Evolutionary conservation across 2,113 vertebrate genomes (phyloP), one percentile per base, ranked within the genome.

Genomic region (Penelope pileata): DNA sequence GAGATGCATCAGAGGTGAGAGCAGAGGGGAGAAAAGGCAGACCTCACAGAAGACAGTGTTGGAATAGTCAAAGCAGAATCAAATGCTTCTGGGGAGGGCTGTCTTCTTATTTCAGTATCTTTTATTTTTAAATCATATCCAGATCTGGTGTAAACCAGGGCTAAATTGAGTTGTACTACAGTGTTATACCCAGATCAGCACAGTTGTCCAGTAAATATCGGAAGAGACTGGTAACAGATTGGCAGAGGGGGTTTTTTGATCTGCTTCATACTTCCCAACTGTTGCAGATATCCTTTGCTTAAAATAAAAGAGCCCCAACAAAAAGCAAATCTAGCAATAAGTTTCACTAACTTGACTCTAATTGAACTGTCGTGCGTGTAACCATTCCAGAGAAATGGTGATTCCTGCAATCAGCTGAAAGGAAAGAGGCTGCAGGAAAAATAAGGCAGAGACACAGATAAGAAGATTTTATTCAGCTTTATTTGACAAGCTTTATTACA

Each of bases 401-500:
- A 93, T 97, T 94, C 83, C 91, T 12, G 17, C 93, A 95, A 93
- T 85, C 83, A 93, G 66, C 72, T 91, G 82, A 86, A 95, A 93
- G 83, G 91, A 90, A 96, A 96, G 93, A 93, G 79, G 84, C 92
- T 97, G 85, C 82, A 91, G 93, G 91, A 96, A 95, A 97, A 96
- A 97, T 96, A 97, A 96, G 66, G 69, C 85, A 86, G 90, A 88
- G 74, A 91, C 76, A 92, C 68, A 92, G 91, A 95, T 96, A 97
- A 97, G 95, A 91, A 96, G 86, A 96, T 96, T 96, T 96, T 97
- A 95, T 97, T 97, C 79, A 94, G 91, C 88, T 97, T 90, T 96
- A 96, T 96, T 96, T 97, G 94, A 97, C 90, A 96, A 96, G 88
- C 96, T 97, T 96, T 97, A 97, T 97, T 97, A 96, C 82, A 93